phyloP scores from a whole-genome alignment of 2,888 invertebrate genomes.

The Drosophila prostipennis region DNA sequence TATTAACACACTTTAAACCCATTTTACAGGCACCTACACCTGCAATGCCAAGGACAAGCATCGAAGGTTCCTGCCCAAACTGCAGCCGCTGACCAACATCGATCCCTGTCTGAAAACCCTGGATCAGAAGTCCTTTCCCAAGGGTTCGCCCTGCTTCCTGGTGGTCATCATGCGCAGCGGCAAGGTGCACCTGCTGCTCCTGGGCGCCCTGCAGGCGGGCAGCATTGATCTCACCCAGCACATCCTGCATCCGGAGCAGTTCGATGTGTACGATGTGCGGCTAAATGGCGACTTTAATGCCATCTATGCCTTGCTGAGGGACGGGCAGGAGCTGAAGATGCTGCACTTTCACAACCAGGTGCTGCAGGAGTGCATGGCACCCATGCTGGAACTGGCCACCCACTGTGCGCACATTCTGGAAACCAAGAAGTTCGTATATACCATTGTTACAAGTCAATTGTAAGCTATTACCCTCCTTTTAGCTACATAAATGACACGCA shows the following conservation, averaged over 20 bases:
- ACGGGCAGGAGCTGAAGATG: slow-evolving; percentile 88
- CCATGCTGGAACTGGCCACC: slow-evolving; percentile 86
- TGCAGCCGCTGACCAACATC: slow-evolving; percentile 86
- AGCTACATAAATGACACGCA: slow-evolving; percentile 89
- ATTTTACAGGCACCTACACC: slow-evolving; percentile 48
- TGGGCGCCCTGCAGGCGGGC: slow-evolving; percentile 93
- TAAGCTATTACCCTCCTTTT: neutral
- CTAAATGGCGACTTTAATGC: slow-evolving; percentile 89
- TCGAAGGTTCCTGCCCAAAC: slow-evolving; percentile 85
- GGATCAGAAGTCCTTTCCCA: slow-evolving; percentile 86
- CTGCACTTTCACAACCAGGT: slow-evolving; percentile 82
- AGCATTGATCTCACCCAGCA: slow-evolving; percentile 87
- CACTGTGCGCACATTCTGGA: slow-evolving; percentile 90
- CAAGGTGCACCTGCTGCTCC: slow-evolving; percentile 90
- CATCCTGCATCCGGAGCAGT: slow-evolving; percentile 86
- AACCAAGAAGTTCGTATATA: slow-evolving; percentile 85
- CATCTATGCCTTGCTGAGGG: slow-evolving; percentile 87
- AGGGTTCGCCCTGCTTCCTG: slow-evolving; percentile 90
- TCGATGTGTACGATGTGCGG: slow-evolving; percentile 87
- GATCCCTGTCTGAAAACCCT: slow-evolving; percentile 85
- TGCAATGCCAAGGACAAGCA: slow-evolving; percentile 68
- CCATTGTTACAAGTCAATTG: neutral
- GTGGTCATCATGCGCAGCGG: slow-evolving; percentile 91
- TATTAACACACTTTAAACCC: too few relatives aligned
- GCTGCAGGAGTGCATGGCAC: slow-evolving; percentile 80